These are phyloP conservation scores for Vimba vimba DNA, from an alignment of 2,113 vertebrate species.

Conservation along the genomic window DNA sequence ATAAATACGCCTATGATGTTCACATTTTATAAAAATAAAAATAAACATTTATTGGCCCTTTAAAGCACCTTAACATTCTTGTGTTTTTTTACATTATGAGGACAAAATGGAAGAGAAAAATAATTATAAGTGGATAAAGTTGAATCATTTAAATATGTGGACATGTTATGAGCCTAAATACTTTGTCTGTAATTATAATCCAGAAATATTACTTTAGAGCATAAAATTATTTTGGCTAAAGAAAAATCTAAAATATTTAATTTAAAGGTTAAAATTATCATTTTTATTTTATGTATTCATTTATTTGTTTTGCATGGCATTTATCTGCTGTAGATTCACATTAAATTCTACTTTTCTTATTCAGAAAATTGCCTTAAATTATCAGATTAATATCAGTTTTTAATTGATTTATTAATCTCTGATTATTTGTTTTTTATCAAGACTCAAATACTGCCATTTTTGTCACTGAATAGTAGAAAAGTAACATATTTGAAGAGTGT, in stretches of 20 bases:
- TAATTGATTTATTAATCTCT: not conserved
- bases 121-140: too few relatives aligned
- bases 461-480: not conserved
- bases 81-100: too few relatives aligned
- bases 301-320: too few relatives aligned
- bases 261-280: not conserved
- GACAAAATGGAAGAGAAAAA: too few relatives aligned
- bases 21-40: not conserved
- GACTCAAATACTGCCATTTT: not conserved
- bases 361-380: not conserved
- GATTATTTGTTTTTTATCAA: not conserved
- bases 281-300: too few relatives aligned
- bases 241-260: not conserved
- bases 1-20: not conserved
- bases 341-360: not conserved
- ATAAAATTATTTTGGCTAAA: not conserved
- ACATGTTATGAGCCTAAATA: too few relatives aligned
- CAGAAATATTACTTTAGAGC: too few relatives aligned
- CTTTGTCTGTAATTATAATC: too few relatives aligned
- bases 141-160: too few relatives aligned
- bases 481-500: not conserved
- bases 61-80: too few relatives aligned
- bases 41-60: too few relatives aligned
- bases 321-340: not conserved
- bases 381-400: not conserved